Conservation (phyloP, 2,797 vertebrate genomes). For the Gymnodraco acuticeps region DNA sequence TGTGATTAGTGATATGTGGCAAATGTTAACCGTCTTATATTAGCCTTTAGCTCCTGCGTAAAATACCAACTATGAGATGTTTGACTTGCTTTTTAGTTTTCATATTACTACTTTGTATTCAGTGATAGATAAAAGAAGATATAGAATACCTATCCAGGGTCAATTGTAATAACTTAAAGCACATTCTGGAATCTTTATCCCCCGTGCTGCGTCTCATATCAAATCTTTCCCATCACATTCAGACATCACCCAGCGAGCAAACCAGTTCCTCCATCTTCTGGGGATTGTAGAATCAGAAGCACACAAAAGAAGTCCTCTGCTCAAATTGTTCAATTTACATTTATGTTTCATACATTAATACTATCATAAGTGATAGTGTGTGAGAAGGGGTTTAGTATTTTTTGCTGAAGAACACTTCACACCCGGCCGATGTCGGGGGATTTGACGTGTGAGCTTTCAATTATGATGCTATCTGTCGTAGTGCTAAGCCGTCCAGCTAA, state of each 20-base stretch:
- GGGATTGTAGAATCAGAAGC: conserved; percentile 33
- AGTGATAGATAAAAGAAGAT: neutral
- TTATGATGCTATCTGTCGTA: conserved; percentile 63
- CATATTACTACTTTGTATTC: neutral
- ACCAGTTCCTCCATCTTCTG: conserved; percentile 8
- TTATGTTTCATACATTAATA: conserved; percentile 45
- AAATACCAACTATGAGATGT: neutral
- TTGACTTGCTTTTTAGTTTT: neutral
- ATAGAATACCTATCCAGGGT: neutral
- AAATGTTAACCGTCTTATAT: neutral
- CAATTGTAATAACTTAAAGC: neutral
- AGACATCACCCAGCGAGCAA: neutral
- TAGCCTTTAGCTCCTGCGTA: neutral
- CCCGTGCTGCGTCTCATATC: neutral
- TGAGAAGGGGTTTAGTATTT: conserved; percentile 30
- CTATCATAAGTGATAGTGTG: conserved; percentile 16
- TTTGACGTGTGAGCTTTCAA: conserved; percentile 58
- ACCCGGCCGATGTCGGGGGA: conserved; percentile 9
- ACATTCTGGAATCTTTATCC: neutral
- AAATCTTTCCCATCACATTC: neutral
- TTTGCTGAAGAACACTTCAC: conserved; percentile 36
- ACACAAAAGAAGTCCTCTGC: conserved; percentile 26
- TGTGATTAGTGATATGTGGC: neutral
- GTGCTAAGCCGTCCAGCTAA: conserved; percentile 39
- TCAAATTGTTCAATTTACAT: conserved; percentile 49